Conservation (phyloP, 2,797 vertebrate genomes). For the Valencia hispanica region DNA sequence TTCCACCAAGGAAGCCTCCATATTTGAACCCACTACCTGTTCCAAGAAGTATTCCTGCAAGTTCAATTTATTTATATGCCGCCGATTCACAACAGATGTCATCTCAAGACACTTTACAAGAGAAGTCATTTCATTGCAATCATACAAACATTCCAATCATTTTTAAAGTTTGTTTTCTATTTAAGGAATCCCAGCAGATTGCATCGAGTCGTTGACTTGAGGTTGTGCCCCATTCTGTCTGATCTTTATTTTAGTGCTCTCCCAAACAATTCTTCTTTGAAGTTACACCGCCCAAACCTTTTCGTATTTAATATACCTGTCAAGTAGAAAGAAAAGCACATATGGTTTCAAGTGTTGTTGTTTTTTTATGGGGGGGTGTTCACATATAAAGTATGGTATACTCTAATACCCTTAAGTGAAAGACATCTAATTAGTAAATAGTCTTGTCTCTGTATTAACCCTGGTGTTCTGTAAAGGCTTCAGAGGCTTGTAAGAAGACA, state of each 20-base stretch:
- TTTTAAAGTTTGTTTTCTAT: too few species aligned
- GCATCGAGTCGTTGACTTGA: too few species aligned
- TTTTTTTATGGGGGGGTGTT: too few species aligned
- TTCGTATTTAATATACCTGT: not conserved
- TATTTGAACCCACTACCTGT: not conserved
- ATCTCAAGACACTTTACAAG: too few species aligned
- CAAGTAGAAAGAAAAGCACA: too few species aligned
- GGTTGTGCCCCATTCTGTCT: too few species aligned
- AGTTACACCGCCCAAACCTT: not conserved
- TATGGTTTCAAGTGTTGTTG: not conserved
- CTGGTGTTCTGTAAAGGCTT: not conserved
- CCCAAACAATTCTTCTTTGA: not conserved
- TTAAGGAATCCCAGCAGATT: too few species aligned
- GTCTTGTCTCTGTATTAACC: not conserved
- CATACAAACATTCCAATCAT: too few species aligned
- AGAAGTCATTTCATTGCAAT: too few species aligned
- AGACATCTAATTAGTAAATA: too few species aligned
- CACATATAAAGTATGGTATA: not conserved
- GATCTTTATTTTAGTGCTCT: not conserved
- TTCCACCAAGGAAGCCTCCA: not conserved
- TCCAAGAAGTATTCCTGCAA: not conserved
- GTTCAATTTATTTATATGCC: too few species aligned
- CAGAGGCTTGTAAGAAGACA: not conserved
- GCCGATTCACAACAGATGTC: too few species aligned
- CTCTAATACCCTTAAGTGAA: not conserved